A percentile compares a stretch with the other conserved stretches of the same genome.
These are phyloP conservation scores for Aspidapion aeneum DNA, from an alignment of 2,888 invertebrate species.

Conservation along the genomic window DNA sequence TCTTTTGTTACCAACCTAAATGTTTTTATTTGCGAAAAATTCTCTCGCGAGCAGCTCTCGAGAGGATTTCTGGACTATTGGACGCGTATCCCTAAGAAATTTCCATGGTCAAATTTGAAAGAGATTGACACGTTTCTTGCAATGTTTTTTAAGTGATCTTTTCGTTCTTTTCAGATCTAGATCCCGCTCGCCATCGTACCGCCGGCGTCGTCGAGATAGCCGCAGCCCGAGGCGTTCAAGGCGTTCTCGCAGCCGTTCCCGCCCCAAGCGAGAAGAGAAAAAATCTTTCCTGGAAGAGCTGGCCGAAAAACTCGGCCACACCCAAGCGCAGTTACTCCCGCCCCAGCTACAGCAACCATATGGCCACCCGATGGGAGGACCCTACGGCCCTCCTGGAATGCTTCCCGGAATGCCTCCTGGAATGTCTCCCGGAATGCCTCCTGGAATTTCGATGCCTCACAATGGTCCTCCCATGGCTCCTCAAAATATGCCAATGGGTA, in stretches of 20 bases:
- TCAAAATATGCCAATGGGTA: not conserved
- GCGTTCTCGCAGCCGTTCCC: conserved; percentile 20
- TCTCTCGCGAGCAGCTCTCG: no score
- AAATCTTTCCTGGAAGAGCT: conserved; percentile 45
- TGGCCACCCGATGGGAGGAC: not conserved
- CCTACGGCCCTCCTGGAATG: not conserved
- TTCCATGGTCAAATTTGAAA: no score
- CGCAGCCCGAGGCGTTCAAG: conserved; percentile 20
- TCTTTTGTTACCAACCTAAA: no score
- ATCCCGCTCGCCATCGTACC: conserved; percentile 10
- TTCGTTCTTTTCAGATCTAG: conserved; percentile 12
- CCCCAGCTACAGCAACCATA: not conserved
- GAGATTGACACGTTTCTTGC: no score
- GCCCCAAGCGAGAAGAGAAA: conserved; percentile 28
- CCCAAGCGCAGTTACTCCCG: not conserved
- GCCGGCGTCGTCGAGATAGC: conserved; percentile 17
- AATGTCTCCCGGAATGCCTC: no score
- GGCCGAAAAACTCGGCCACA: conserved; percentile 39
- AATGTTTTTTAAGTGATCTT: no score
- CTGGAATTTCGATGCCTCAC: not conserved
- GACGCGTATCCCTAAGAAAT: no score
- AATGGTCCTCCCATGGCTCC: not conserved
- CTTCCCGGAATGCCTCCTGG: no score
- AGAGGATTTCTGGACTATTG: no score
- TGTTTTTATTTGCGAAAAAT: no score